phyloP scores from a whole-genome alignment of 2,797 vertebrate genomes.

The Acipenser ruthenus region DNA sequence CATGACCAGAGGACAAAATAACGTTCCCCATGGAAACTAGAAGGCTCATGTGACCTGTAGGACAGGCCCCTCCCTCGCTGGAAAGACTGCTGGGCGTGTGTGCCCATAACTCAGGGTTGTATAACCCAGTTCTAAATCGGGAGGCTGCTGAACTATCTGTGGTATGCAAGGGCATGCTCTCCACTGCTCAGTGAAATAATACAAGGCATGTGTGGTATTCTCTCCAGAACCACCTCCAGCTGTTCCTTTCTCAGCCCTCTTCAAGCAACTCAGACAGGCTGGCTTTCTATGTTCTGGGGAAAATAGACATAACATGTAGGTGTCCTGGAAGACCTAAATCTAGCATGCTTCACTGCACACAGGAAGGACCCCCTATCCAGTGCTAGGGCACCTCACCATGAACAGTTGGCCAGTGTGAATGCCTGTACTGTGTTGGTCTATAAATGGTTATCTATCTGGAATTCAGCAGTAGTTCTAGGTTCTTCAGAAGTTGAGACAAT shows the following conservation, averaged over 20 bases:
- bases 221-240: constrained; percentile 31
- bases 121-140: constrained; percentile 21
- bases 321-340: neutral
- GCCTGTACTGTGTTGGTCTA: neutral
- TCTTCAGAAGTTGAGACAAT: neutral
- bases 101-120: constrained; percentile 19
- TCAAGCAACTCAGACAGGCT: neutral
- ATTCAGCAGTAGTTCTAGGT: neutral
- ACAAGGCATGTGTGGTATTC: constrained; percentile 40
- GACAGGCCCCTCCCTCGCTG: constrained; percentile 9
- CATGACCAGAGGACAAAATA: too few species aligned
- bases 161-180: constrained; percentile 46
- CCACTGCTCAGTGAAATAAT: constrained; percentile 47
- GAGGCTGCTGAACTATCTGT: constrained; percentile 13
- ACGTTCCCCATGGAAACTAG: too few species aligned
- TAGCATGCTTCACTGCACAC: too few species aligned
- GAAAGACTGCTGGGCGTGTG: constrained; percentile 30
- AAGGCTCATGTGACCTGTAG: constrained; percentile 2
- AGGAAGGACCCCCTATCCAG: too few species aligned
- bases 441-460: neutral
- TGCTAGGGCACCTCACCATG: too few species aligned
- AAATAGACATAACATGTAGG: constrained; percentile 2
- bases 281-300: constrained; percentile 10
- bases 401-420: too few species aligned
- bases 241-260: neutral